phyloP scores from a whole-genome alignment of 2,113 vertebrate genomes.

The Camelus bactrianus region DNA sequence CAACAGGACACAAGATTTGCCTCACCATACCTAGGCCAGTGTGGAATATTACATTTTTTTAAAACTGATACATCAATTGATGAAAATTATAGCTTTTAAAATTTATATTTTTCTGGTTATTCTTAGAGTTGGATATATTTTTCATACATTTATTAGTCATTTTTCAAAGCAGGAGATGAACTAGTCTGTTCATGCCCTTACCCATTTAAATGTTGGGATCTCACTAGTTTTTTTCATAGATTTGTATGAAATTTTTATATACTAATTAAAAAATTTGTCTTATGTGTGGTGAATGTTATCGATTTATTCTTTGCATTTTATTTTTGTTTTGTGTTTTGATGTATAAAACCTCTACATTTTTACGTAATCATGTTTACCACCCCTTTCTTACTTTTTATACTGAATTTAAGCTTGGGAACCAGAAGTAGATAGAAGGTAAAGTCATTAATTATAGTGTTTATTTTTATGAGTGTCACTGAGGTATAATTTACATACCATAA shows the following conservation, averaged over 20 bases:
- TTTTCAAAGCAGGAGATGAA: background rate
- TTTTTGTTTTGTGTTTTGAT: slow-evolving; percentile 33
- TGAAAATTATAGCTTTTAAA: background rate
- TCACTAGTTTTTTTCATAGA: background rate
- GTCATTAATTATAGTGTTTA: background rate
- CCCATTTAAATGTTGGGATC: background rate
- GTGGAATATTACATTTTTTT: background rate
- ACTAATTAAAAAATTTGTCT: background rate
- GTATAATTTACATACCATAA: background rate
- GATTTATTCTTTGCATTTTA: background rate
- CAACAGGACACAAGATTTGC: background rate
- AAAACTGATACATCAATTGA: background rate
- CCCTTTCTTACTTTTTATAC: background rate
- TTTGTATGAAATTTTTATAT: background rate
- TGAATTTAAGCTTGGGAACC: slow-evolving; percentile 21
- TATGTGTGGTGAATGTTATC: background rate
- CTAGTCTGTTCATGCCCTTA: background rate
- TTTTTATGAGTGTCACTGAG: background rate
- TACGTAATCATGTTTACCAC: background rate
- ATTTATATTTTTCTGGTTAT: background rate
- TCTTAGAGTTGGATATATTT: background rate
- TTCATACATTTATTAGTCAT: background rate
- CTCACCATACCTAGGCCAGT: background rate
- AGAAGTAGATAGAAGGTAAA: background rate
- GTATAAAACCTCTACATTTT: background rate